These are phyloP conservation scores for Orycteropus afer DNA, from an alignment of 2,113 vertebrate species.

Conservation along the genomic window DNA sequence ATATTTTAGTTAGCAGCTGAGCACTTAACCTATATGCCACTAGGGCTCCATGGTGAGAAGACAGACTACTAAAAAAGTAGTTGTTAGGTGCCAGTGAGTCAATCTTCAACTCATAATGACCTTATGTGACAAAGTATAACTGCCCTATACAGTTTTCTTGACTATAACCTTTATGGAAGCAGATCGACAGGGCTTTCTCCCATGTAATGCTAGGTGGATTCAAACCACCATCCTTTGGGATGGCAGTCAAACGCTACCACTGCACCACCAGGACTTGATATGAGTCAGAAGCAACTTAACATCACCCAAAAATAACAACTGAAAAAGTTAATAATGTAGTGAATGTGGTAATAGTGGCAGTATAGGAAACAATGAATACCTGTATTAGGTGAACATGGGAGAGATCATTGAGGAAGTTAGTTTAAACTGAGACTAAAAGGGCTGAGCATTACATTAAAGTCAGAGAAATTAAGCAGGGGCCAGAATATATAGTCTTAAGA, in stretches of 20 bases:
- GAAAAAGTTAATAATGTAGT: background rate
- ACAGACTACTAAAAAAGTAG: background rate
- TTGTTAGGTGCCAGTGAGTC: background rate
- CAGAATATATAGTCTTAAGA: background rate
- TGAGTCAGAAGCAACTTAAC: background rate
- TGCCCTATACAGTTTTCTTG: background rate
- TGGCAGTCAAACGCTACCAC: background rate
- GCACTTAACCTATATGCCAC: background rate
- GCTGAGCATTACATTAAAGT: fast-evolving
- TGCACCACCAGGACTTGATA: background rate
- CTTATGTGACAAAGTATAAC: background rate
- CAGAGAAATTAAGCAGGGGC: background rate
- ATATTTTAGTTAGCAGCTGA: background rate
- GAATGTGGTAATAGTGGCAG: background rate
- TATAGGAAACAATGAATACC: fast-evolving
- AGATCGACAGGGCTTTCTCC: background rate
- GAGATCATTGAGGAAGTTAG: background rate
- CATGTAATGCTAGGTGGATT: background rate
- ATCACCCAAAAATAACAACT: background rate
- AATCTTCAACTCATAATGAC: background rate
- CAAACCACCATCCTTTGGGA: background rate
- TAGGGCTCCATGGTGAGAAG: background rate
- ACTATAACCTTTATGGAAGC: background rate
- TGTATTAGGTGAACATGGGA: fast-evolving
- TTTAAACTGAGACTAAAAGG: background rate